Base-by-base conservation (phyloP, 2,888 invertebrate species). In the Diarsia brunnea region DNA sequence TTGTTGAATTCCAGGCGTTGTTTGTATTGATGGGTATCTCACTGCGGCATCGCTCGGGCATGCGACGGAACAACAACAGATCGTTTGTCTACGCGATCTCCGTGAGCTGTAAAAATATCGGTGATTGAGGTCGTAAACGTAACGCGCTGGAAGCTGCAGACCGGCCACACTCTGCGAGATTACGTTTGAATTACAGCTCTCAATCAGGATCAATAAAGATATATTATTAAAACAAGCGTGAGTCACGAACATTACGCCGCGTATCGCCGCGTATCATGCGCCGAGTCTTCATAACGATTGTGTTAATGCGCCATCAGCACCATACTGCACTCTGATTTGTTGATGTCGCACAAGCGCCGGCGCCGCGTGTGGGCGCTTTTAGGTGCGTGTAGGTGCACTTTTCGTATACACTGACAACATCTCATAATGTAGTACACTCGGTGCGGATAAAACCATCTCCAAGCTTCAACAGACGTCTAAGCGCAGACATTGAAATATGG, bases 81-180 rank as follows among this genome's bases (percentile, higher is more conserved):
- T 79, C 73, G 73, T 79, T 78, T 70, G 68, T 84, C 81, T 72
- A 71, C 77, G 71, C 79, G 69, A 84, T 88, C 81, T 85, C 79
- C 82, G 75, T 72, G 73, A 89, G 81, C 85, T 90, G 89, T 90
- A 91, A 91, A 92, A 93, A 93, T 93, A 92, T 91, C 91, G 88
- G 92, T 92, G 93, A 91, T 92, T 91, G 88, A 89, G 87, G 87
- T 90, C 87, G 89, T 90, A 89, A 90, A 86, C 83, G 81, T 87
- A 84, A 88, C 88, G 78, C 87, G 78, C 77, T 88, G 84, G 86
- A 87, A 89, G 78, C 85, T 82, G 84, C 82, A 82, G 82, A 84
- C 84, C 84, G 86, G 88, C 77, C 85, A 83, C 89, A 88, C 86
- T 89, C 86, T 76, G 79, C 78, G 79, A 78, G 78, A 88, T 89